Conservation (phyloP, 2,888 invertebrate species). For the Calliphora vomitoria region DNA sequence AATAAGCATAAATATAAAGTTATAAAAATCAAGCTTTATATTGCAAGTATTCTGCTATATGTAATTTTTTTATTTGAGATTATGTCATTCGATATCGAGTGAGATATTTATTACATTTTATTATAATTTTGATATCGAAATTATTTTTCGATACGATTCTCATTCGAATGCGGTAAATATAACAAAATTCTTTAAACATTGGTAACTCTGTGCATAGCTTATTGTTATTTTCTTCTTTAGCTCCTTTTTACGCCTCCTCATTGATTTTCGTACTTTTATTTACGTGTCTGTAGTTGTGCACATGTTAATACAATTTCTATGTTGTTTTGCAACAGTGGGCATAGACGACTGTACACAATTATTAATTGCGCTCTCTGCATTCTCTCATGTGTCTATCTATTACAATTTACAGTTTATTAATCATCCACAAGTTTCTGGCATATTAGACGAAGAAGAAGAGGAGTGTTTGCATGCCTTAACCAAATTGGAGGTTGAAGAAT, state of each 20-base stretch:
- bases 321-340: slow-evolving; percentile 44
- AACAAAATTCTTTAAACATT: neutral
- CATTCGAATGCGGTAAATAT: too few relatives aligned
- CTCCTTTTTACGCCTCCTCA: slow-evolving; percentile 50
- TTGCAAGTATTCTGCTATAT: too few relatives aligned
- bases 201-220: slow-evolving; percentile 30
- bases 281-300: neutral
- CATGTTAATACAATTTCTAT: slow-evolving; percentile 34
- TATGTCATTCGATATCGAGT: too few relatives aligned
- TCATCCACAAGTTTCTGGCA: slow-evolving; percentile 92
- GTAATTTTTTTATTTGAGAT: too few relatives aligned
- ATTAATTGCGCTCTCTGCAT: slow-evolving; percentile 12
- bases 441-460: slow-evolving; percentile 93
- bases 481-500: slow-evolving; percentile 92
- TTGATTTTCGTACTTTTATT: slow-evolving; percentile 45
- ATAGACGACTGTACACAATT: slow-evolving; percentile 21
- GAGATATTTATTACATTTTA: too few relatives aligned
- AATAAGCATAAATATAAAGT: too few relatives aligned
- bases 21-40: too few relatives aligned
- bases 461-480: slow-evolving; percentile 90
- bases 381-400: slow-evolving; percentile 32
- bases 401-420: slow-evolving; percentile 88
- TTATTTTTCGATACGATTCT: too few relatives aligned
- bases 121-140: too few relatives aligned
- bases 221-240: slow-evolving; percentile 24